These are phyloP conservation scores for Rhagoletis zephyria DNA, from an alignment of 1,140 invertebrate genomes.

Conservation along the genomic window DNA sequence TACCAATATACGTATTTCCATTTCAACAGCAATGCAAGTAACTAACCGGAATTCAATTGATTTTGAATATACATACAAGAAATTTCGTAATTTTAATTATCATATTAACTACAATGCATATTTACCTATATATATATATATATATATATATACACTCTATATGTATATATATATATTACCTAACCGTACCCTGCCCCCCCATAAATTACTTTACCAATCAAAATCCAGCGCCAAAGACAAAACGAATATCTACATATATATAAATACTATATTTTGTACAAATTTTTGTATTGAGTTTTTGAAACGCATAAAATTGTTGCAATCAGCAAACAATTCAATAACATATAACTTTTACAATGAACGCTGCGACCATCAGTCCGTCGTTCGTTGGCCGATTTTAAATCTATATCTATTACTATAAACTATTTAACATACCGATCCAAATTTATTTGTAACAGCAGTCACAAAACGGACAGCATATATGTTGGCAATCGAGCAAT, in stretches of 20 bases:
- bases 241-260: neutral
- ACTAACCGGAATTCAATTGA: constrained; percentile 31
- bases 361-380: constrained; percentile 17
- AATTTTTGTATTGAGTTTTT: constrained; percentile 53
- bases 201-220: constrained; percentile 18
- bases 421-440: constrained; percentile 22
- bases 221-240: constrained; percentile 16
- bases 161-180: constrained; percentile 21
- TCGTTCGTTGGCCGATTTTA: constrained; percentile 20
- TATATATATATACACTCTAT: neutral
- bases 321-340: neutral
- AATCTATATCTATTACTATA: constrained; percentile 35
- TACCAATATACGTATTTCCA: constrained; percentile 16
- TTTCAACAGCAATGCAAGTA: constrained; percentile 46
- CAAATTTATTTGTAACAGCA: constrained; percentile 32
- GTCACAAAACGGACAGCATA: constrained; percentile 68
- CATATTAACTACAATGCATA: constrained; percentile 9
- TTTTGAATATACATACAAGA: constrained; percentile 21
- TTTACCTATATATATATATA: neutral
- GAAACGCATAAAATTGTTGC: constrained; percentile 13
- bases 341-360: constrained; percentile 30
- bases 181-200: neutral
- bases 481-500: constrained; percentile 74
- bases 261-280: constrained; percentile 23
- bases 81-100: constrained; percentile 43